phyloP scores from a whole-genome alignment of 2,888 invertebrate species.

The Pheosia gnoma region DNA sequence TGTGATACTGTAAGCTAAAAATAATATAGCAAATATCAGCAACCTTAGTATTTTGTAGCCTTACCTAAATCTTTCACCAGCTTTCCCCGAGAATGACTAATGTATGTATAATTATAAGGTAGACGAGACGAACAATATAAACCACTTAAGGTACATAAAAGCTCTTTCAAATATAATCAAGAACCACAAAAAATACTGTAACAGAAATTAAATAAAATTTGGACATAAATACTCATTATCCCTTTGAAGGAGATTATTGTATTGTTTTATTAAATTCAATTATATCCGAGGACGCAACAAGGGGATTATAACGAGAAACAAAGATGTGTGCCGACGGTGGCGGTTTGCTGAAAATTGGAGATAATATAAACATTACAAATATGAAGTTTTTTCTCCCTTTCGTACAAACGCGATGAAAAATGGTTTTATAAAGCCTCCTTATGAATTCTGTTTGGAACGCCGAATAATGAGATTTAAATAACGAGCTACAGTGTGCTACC shows the following conservation, averaged over 20 bases:
- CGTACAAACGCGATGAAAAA: neutral
- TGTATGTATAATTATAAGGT: too few species aligned
- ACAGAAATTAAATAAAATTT: too few species aligned
- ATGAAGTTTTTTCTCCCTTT: neutral
- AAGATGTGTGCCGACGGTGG: conserved; percentile 13
- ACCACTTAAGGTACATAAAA: too few species aligned
- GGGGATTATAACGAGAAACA: conserved; percentile 19
- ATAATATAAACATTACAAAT: conserved; percentile 5
- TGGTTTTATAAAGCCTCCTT: conserved; percentile 2
- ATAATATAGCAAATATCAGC: too few species aligned
- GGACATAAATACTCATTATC: neutral
- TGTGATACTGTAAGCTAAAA: too few species aligned
- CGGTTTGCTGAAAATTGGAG: conserved; percentile 9
- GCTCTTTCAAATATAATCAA: too few species aligned
- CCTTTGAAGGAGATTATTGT: neutral
- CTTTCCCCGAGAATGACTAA: too few species aligned
- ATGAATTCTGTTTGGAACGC: neutral
- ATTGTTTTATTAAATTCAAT: conserved; percentile 20
- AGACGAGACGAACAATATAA: too few species aligned
- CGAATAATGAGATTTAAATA: neutral
- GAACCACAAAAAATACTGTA: too few species aligned
- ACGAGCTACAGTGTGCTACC: neutral
- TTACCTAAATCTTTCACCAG: too few species aligned
- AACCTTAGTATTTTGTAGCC: too few species aligned
- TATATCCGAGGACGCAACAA: conserved; percentile 13